Base-by-base conservation (phyloP, 2,797 vertebrate genomes). In the Acrossocheilus wenchowensis region DNA sequence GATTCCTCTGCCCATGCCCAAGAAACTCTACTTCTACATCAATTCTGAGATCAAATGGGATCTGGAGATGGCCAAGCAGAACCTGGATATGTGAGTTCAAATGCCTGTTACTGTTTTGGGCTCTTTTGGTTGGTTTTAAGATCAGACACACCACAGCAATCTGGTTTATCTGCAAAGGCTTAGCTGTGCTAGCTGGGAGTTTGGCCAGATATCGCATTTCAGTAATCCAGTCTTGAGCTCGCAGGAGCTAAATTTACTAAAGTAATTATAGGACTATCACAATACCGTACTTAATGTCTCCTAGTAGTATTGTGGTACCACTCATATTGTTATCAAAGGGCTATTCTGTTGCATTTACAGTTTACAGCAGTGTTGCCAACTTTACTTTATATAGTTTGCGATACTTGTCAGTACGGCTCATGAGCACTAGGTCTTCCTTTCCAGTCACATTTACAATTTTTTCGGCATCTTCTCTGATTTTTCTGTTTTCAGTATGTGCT, bases 21-120 rank as follows among this genome's bases (percentile, higher is more conserved):
- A 95, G 92, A 97, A 97, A 83, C 96, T 97, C n/a, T 97, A 97
- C 91, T 97, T 97, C 77, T 92, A 94, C 89, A 96, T 97, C 10
- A 95, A 96, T 90, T 87, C 91, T 1, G 96, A 96, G 68, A 95
- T 96, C 80, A 97, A 97, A 88, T 91, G 95, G 87, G 95, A 96
- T 92, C 95, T 97, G 0, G 96, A 97, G 83, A 94, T 94, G 9
- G 96, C 96, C 89, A 96, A 97, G 91, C 96, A 95, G 90, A 97
- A 96, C 91, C 95, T 97, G 4, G 95, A 97, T 85, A 97, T 96
- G 96, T 96, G 88, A 95, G 96, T 91, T 41, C 21, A 78, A 30
- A 7, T 64, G 21, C 11, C 12, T n/a, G 14, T 60, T n/a, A 41
- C 4, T 41, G 52, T 78, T 43, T 77, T 52, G 17, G 26, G 26